Evolutionary conservation across 2,888 invertebrate species (phyloP), one percentile per base, ranked within the genome.

Genomic region (Mythimna vitellina): DNA sequence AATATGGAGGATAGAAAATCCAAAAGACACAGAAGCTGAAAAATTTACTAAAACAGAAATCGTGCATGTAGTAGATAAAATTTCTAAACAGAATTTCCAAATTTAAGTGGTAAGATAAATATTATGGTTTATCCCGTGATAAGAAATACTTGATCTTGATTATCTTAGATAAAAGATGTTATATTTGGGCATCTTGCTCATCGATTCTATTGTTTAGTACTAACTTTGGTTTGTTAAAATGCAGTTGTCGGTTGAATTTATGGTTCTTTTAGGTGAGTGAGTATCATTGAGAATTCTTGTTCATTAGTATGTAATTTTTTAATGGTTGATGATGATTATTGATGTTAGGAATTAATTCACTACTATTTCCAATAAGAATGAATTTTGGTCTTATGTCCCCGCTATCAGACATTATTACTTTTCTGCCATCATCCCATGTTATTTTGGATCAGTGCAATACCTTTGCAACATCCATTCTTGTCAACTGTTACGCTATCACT

Each of bases 161-260:
- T 83, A 74, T 65, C 69, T 68, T 29, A 87, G 92, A 92, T 92
- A 91, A 84, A 82, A 49, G 82, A 86, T 86, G 79, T 84, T 86
- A 86, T 84, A 87, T 82, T 78, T 74, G 75, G 66, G 63, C 73
- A 72, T 69, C 65, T 53, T 69, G 69, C 68, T 74, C 66, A 68
- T 58, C 64, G 35, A 77, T 68, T 70, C 62, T 57, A 75, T 76
- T 81, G 78, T 84, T 86, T 84, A 89, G 89, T 89, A 69, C 61
- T 79, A 81, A 76, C 71, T 76, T 76, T 81, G 76, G 67, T 68
- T 83, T 86, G 67, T 38, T 72, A 89, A 87, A 86, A 92, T 92
- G 91, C 72, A 86, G 84, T 76, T 86, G 77, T 79, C 73, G 57
- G 70, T 81, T 42, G 63, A 73, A 35, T 64, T 78, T 70, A 56